Evolutionary conservation across 2,888 invertebrate species (phyloP), one percentile per base, ranked within the genome.

Genomic region (Buathra laborator): DNA sequence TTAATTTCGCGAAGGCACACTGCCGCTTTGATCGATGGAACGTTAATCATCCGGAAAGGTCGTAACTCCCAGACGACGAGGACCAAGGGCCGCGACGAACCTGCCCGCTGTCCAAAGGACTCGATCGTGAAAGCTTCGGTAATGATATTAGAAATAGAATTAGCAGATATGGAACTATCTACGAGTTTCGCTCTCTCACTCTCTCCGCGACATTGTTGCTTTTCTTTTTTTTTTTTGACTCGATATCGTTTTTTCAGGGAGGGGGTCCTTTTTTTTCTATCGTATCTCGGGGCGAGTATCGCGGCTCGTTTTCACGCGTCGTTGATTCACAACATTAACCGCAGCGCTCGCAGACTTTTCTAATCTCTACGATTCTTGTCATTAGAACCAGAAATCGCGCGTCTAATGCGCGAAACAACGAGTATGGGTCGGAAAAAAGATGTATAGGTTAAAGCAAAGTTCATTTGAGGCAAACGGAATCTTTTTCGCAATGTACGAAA

Each of bases 11-110:
- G 24, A 76, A 74, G 70, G 75, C 76, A 53, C 70, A 81, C 83
- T 78, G 77, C 70, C 81, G 70, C 88, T 86, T 88, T 88, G 88
- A 87, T 86, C 86, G 88, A 88, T 88, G 82, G 85, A 71, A 81
- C 86, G 88, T 88, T 87, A 87, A 88, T 88, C 87, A 88, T 88
- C 81, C 82, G 68, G 62, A 78, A 59, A 79, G 83, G 74, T 79
- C 80, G 79, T 82, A 80, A 84, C 74, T 79, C 70, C 59, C 56
- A 24, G 48, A 59, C 67, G 48, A 9, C 51, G 53, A 66, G 43
- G 59, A 77, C 51, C 59, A 71, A 67, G 51, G 72, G 12, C 66
- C 48, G 19, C 19, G 16, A 56, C 19, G 37, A 46, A 37, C 74
- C 68, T 59, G 43, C 37, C 56, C 79, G 68, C 70, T 76, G 74